Base-by-base conservation (phyloP, 1,140 invertebrate species). In the Pogonognathellus flavescens region DNA sequence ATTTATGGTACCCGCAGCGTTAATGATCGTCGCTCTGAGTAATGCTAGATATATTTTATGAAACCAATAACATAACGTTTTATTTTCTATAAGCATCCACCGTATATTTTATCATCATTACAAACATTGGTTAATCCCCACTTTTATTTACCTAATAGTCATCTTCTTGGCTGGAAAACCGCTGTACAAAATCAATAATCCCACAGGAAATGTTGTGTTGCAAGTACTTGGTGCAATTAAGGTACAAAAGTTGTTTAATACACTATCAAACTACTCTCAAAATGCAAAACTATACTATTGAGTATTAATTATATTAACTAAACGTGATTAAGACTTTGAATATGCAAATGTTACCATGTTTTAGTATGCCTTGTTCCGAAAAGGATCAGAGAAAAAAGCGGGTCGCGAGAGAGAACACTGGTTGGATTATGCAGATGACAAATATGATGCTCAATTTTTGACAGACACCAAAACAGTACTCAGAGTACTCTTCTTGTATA, bases 1-100 rank as follows among this genome's bases (percentile, higher is more conserved):
- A 0, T 99, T 99, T 91, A 95, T 96, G 5, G 93, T 99, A 6
- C 97, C 98, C 0, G 95, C 97, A 13, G 88, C 95, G 80, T 91
- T 98, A 0, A 97, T 98, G 96, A 89, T 96, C 14, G 80, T 95
- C 18, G 95, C 96, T 2, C 93, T 96, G 72, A 89, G 95, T 96
- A 92, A 93, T 92, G 91, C 14, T n/a, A n/a, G n/a, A n/a, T n/a
- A n/a, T n/a, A n/a, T n/a, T n/a, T n/a, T n/a, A n/a, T n/a, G n/a
- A n/a, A n/a, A n/a, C n/a, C n/a, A n/a, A n/a, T n/a, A n/a, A n/a
- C n/a, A n/a, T n/a, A n/a, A n/a, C n/a, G n/a, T n/a, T n/a, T n/a
- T n/a, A n/a, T n/a, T n/a, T n/a, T n/a, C n/a, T n/a, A n/a, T n/a
- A n/a, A n/a, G n/a, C n/a, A n/a, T n/a, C n/a, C n/a, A n/a, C n/a